Conservation (phyloP, 1,140 invertebrate species). For the Pseudomyrmex sp. region DNA sequence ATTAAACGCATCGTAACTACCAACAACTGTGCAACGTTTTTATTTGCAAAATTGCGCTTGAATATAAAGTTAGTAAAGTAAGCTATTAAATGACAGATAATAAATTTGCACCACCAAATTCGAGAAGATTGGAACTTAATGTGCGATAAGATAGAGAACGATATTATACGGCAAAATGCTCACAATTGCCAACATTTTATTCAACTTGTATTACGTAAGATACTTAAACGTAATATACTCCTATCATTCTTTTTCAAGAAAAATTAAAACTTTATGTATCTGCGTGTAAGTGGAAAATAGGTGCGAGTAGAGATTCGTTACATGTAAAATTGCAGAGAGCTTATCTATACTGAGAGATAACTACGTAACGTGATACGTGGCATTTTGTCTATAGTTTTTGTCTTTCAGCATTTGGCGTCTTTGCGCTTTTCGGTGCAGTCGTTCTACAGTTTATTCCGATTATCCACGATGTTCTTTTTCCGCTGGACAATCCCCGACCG, state of each 20-base stretch:
- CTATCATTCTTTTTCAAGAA: no score
- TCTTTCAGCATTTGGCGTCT: slow-evolving; percentile 2
- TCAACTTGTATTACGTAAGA: no score
- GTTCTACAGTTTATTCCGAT: slow-evolving; percentile 12
- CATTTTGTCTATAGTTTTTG: not conserved
- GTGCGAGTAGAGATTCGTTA: no score
- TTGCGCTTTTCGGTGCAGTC: not conserved
- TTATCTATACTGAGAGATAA: no score
- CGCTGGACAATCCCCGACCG: slow-evolving; percentile 26
- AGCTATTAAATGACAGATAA: slow-evolving; percentile 19
- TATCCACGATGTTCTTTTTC: slow-evolving; percentile 25
- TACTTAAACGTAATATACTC: no score
- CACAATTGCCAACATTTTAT: not conserved
- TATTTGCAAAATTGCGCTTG: not conserved
- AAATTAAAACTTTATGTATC: no score
- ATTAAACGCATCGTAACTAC: not conserved
- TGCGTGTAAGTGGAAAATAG: no score
- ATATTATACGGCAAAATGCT: slow-evolving; percentile 35
- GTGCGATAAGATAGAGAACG: slow-evolving; percentile 26
- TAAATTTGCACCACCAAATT: slow-evolving; percentile 14
- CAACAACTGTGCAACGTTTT: not conserved
- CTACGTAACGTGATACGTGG: no score
- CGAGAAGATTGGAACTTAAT: slow-evolving; percentile 38
- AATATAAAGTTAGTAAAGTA: not conserved
- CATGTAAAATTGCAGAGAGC: no score